A percentile compares a stretch with the other conserved stretches of the same genome.
Conservation (phyloP, 2,888 invertebrate species). For the Linnaemya tessellans region DNA sequence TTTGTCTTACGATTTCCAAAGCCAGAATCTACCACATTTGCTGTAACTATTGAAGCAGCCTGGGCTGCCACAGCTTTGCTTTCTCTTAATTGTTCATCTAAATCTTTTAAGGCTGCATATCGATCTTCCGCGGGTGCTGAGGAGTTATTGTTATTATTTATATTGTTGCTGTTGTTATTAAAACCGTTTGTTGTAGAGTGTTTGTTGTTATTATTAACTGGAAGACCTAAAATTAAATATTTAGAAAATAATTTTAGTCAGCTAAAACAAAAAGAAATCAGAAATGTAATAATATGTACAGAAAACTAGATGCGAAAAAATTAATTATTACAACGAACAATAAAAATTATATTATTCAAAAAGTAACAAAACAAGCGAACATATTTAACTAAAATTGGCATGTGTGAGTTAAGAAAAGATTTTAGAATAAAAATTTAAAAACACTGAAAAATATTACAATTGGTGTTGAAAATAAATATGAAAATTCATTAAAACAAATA, state of each 20-base stretch:
- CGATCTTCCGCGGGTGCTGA: constrained; percentile 89
- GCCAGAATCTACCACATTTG: constrained; percentile 75
- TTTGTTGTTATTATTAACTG: constrained; percentile 76
- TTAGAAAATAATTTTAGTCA: constrained; percentile 29
- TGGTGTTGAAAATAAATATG: background rate
- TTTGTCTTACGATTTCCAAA: constrained; percentile 76
- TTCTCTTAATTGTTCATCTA: constrained; percentile 89
- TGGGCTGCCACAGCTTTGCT: constrained; percentile 80
- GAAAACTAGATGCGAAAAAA: constrained; percentile 53
- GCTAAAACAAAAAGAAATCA: constrained; percentile 1
- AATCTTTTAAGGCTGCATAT: constrained; percentile 97
- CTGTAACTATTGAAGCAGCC: constrained; percentile 75
- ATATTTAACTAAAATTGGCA: constrained; percentile 32
- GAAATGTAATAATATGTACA: constrained; percentile 21
- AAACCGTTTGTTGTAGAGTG: constrained; percentile 73
- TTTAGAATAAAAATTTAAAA: background rate
- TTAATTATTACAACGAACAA: constrained; percentile 38
- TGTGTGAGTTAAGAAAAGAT: background rate
- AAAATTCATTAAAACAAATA: background rate
- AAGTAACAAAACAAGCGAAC: constrained; percentile 11
- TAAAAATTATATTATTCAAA: constrained; percentile 6
- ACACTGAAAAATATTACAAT: background rate
- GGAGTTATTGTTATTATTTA: constrained; percentile 73
- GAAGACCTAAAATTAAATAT: constrained; percentile 77
- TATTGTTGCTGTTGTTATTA: constrained; percentile 68